phyloP scores from a whole-genome alignment of 2,797 vertebrate species.

The Discoglossus pictus region DNA sequence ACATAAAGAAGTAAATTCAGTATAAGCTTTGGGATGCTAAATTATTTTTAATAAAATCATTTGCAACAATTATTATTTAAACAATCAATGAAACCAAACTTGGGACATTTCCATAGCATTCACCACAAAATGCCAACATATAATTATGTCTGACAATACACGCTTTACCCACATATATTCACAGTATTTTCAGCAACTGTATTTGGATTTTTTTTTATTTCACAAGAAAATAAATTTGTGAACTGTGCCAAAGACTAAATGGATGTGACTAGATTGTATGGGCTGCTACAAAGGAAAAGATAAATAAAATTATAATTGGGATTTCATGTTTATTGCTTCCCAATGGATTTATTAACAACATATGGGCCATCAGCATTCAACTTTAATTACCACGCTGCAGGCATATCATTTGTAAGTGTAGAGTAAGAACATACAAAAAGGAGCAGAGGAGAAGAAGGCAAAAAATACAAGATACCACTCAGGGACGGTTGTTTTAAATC shows the following conservation, averaged over 20 bases:
- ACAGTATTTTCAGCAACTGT: no score
- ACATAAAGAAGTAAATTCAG: no score
- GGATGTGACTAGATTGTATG: conserved; percentile 29
- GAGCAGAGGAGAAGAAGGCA: not conserved
- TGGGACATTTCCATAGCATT: no score
- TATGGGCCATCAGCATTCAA: conserved; percentile 30
- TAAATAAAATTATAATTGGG: conserved; percentile 45
- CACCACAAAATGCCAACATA: no score
- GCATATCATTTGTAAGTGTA: conserved; percentile 31
- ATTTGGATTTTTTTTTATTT: no score
- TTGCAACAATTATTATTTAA: no score
- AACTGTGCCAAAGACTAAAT: conserved; percentile 13
- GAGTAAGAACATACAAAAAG: not conserved
- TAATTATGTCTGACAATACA: no score
- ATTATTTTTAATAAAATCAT: no score
- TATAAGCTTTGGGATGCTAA: no score
- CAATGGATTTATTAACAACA: conserved; percentile 30
- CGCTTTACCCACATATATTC: no score
- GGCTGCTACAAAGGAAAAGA: conserved; percentile 33
- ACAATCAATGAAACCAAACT: no score
- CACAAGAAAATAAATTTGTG: not conserved
- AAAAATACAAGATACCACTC: no score
- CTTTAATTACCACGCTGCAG: conserved; percentile 34
- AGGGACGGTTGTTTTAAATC: not conserved
- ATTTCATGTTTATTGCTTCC: conserved; percentile 25